A percentile compares a stretch with the other conserved stretches of the same genome.
Conservation (phyloP, 2,113 vertebrate species). For the Oxyura jamaicensis region DNA sequence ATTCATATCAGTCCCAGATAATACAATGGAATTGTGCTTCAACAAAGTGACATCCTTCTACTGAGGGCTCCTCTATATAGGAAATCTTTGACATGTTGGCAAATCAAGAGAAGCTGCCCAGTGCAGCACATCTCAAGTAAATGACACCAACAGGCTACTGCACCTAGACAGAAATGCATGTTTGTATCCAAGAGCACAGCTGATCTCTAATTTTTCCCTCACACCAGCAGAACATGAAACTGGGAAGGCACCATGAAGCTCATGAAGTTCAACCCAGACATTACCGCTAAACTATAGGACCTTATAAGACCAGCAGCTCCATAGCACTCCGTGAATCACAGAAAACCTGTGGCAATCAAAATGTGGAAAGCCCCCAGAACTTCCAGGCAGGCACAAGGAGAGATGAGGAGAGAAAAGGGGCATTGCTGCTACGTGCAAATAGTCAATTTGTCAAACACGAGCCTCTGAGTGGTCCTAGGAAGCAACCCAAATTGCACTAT, state of each 20-base stretch:
- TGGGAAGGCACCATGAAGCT: background rate
- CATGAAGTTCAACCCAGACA: background rate
- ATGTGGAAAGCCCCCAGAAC: background rate
- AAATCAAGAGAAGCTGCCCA: background rate
- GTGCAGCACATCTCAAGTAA: too few relatives aligned
- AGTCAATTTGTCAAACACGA: background rate
- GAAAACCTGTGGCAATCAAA: background rate
- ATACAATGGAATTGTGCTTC: background rate
- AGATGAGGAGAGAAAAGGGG: background rate
- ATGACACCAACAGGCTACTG: background rate
- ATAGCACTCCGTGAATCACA: background rate
- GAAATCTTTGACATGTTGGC: background rate
- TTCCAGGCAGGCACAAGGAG: fast-evolving
- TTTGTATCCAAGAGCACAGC: background rate
- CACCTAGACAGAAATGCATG: background rate
- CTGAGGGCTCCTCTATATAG: background rate
- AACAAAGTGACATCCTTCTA: background rate
- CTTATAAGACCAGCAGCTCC: background rate
- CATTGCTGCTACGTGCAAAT: background rate
- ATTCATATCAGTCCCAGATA: background rate
- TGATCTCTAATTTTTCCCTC: background rate
- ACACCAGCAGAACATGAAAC: background rate
- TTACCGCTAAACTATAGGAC: background rate
- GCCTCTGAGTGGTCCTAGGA: background rate
- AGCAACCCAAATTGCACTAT: fast-evolving